Percentiles rank a stretch among this genome's conserved stretches.
These are phyloP conservation scores for Amphiura filiformis DNA, from an alignment of 35 echinoderm and acorn worm species.

Conservation along the genomic window DNA sequence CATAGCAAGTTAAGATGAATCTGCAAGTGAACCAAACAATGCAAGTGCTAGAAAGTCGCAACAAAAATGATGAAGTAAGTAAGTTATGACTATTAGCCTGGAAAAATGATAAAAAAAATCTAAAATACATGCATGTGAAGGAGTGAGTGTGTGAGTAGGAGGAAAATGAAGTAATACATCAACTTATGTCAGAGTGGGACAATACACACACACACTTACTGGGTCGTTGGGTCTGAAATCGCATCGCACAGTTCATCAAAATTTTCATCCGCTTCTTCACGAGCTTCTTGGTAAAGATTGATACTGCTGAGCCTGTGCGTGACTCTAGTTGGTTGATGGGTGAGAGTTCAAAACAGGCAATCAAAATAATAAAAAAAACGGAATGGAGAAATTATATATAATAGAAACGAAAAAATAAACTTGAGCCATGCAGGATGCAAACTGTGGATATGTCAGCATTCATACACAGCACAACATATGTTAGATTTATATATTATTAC, in stretches of 20 bases:
- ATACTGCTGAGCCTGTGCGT: conserved; percentile 74
- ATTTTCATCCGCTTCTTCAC: conserved; percentile 66
- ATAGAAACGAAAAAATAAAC: conserved; percentile 1
- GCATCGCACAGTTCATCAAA: conserved; percentile 90
- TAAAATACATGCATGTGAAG: too few species aligned
- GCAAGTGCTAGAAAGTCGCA: too few species aligned
- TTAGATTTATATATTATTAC: too few species aligned
- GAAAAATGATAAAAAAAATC: too few species aligned
- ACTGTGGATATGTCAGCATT: neutral
- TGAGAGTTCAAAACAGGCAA: conserved; percentile 26
- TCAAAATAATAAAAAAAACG: conserved; percentile 35
- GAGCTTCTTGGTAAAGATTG: conserved; percentile 81
- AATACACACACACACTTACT: conserved; percentile 64
- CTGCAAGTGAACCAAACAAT: too few species aligned
- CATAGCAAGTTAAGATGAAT: too few species aligned
- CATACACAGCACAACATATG: neutral
- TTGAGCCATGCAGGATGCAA: conserved; percentile 29
- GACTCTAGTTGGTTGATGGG: conserved; percentile 45
- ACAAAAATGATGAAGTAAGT: too few species aligned
- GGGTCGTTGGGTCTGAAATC: conserved; percentile 91
- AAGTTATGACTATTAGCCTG: too few species aligned
- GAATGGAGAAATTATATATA: conserved; percentile 19
- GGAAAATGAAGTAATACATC: too few species aligned
- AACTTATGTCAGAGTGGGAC: neutral
- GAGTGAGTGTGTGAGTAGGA: too few species aligned